Base-by-base conservation (phyloP, 2,797 vertebrate genomes). In the Takifugu ocellatus region DNA sequence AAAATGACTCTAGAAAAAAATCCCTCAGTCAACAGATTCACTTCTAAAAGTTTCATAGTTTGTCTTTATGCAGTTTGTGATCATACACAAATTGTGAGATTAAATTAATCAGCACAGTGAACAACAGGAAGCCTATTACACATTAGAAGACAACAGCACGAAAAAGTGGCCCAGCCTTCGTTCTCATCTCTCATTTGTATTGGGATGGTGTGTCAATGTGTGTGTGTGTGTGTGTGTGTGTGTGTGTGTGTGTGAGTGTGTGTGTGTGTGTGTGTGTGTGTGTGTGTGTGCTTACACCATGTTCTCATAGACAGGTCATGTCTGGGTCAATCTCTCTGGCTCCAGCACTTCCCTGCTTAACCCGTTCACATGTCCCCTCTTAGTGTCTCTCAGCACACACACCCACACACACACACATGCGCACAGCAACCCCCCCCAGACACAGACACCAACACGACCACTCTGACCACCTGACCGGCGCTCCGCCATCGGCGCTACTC, bases 261-360 rank as follows among this genome's bases (percentile, higher is more conserved):
- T 52, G 69, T 59, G 66, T 51, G 51, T 59, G 26, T 56, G 57
- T 53, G 66, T 47, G 59, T 26, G 50, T 55, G 51, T 24, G 44
- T 29, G 69, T 21, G 60, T 10, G 49, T 44, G 70, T 49, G 64
- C 63, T 80, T 82, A 77, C 77, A 72, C 74, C 74, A 75, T 86
- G 83, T 75, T 81, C 62, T 66, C 64, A 79, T 77, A 76, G 54
- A 46, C 77, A 84, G 90, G 89, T 91, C 89, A 90, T 75, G 74
- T 72, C 74, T 82, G 82, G 89, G 89, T 88, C 90, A 89, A 80
- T 84, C 82, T 87, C 79, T 57, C 81, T 83, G 87, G 84, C 87
- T 85, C 84, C 85, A 83, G 77, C 59, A 61, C 72, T 85, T 81
- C 77, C 70, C 77, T 56, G 64, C 49, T 85, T 84, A 86, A 85